These are phyloP conservation scores for Onychomys torridus DNA, from an alignment of 2,797 vertebrate genomes.

Conservation along the genomic window DNA sequence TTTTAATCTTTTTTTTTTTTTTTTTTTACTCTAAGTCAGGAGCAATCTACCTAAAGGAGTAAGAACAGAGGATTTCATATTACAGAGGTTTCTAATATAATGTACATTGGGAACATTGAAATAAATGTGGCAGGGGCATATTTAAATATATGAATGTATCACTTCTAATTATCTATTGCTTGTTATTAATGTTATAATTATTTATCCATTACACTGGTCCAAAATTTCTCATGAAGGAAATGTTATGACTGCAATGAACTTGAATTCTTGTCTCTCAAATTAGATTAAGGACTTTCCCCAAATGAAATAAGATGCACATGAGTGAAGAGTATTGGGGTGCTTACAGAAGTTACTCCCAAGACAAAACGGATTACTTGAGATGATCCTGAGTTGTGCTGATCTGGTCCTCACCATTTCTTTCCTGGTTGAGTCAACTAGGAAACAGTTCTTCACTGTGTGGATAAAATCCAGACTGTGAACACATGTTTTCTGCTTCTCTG, in stretches of 20 bases:
- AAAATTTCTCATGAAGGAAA: not conserved
- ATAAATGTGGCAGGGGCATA: not conserved
- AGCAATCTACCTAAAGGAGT: not conserved
- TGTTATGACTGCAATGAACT: not conserved
- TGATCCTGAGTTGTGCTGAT: not conserved
- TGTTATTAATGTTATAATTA: not conserved
- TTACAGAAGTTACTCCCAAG: not conserved
- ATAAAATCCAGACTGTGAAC: not conserved
- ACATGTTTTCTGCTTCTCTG: not conserved
- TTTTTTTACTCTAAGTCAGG: not conserved
- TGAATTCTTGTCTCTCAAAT: slow-evolving; percentile 45
- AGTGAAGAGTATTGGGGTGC: not conserved
- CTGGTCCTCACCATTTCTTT: not conserved
- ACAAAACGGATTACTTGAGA: not conserved
- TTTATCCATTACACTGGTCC: not conserved
- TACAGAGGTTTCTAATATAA: not conserved
- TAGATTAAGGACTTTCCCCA: not conserved
- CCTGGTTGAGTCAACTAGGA: not conserved
- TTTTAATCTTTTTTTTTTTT: slow-evolving; percentile 47
- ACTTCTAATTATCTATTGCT: not conserved
- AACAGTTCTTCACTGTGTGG: not conserved
- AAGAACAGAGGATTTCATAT: not conserved
- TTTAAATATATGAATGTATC: not conserved
- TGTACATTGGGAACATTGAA: not conserved
- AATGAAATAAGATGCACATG: not conserved